Evolutionary conservation across 2,888 invertebrate genomes (phyloP), one percentile per base, ranked within the genome.

Genomic region (Keiferia lycopersicella): DNA sequence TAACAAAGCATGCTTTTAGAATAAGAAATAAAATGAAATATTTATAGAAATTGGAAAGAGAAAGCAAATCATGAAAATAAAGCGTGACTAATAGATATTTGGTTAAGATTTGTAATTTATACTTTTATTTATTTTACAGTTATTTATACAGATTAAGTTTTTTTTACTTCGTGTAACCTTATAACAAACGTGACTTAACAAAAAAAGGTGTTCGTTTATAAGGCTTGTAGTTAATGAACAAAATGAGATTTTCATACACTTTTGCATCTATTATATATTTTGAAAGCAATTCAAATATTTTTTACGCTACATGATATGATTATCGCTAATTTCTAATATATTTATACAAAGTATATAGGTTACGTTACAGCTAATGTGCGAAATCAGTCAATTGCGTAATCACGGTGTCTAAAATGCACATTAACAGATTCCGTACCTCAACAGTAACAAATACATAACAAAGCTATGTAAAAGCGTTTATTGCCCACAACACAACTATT

Each of bases 1-100:
- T 70, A 48, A 66, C 73, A 75, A 71, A 73, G 72, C 72, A 66
- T 41, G 10, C 39, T 39, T 0, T 22, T n/a, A 68, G 65, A 72
- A 71, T 34, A 71, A 67, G 57, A 16, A n/a, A 41, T 26, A 41
- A 2, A 62, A 62, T 61, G 66, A 68, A 67, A 53, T 65, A 64
- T 64, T 62, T 69, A 63, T 11, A n/a, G n/a, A 16, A 12, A 6
- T 48, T 7, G 50, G 20, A 38, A 41, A 41, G 41, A 14, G 16
- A 57, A 39, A 30, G 3, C 57, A 57, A n/a, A 0, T 38, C 10
- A 58, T 10, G n/a, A 20, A 0, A 50, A 60, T 64, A 39, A 4
- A 50, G 16, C 50, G 10, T 11, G 12, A 34, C 10, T 34, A 34
- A 26, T 26, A 34, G 1, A 7, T 34, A 34, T 34, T 34, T 34